A percentile compares a stretch with the other conserved stretches of the same genome.
Evolutionary conservation across 2,888 invertebrate species (phyloP).

Genomic region (Melipona bicolor): DNA sequence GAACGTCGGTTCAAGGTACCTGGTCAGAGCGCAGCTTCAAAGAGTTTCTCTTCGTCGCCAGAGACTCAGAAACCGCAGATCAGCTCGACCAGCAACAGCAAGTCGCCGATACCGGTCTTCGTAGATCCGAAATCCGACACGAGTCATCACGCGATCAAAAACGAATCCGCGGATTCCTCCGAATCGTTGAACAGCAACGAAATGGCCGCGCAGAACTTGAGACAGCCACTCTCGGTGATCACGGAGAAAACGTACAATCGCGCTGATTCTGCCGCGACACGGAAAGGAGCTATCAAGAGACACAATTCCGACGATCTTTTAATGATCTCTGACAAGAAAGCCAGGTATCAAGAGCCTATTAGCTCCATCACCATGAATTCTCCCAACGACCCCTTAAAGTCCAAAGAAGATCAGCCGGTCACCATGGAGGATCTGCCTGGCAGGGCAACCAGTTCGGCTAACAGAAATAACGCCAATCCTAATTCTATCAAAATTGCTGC

Average conservation of each 20-base stretch:
- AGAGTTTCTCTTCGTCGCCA: conserved; percentile 77
- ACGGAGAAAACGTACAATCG: conserved; percentile 81
- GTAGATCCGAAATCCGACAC: conserved; percentile 69
- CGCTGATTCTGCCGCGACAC: conserved; percentile 52
- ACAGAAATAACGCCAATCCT: conserved; percentile 62
- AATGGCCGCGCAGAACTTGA: conserved; percentile 58
- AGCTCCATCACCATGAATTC: conserved; percentile 72
- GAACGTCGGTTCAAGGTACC: conserved; percentile 76
- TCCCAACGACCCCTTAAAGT: conserved; percentile 47
- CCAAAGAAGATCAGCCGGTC: conserved; percentile 66
- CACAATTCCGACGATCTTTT: conserved; percentile 79
- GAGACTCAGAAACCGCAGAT: conserved; percentile 82
- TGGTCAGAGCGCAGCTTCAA: conserved; percentile 77
- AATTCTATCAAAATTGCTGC: conserved; percentile 63
- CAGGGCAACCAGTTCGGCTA: conserved; percentile 57
- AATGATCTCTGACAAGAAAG: conserved; percentile 79
- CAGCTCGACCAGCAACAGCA: conserved; percentile 80
- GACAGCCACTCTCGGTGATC: conserved; percentile 82
- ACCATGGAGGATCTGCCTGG: conserved; percentile 73
- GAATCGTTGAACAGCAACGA: conserved; percentile 38
- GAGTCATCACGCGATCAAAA: neutral
- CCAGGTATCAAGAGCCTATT: conserved; percentile 77
- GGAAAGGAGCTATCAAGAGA: conserved; percentile 76
- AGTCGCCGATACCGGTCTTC: conserved; percentile 72
- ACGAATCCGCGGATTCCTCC: conserved; percentile 35